Base-by-base conservation (phyloP, 2,113 vertebrate species). In the Opisthocomus hoazin region DNA sequence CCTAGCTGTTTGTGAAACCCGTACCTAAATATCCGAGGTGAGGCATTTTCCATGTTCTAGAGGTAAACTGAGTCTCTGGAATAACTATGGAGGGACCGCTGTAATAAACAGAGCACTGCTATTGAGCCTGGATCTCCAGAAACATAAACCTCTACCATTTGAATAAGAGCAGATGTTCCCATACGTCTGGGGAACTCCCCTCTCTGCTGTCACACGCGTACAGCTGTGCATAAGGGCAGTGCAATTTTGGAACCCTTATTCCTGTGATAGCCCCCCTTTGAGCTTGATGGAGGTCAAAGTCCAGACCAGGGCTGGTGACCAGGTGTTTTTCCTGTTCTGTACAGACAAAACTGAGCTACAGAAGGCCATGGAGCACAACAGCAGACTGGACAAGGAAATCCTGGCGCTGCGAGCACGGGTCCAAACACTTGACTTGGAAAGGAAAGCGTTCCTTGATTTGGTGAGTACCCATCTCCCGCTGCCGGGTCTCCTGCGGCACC, bases 301-400 rank as follows among this genome's bases (percentile, higher is more conserved):
- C 56, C 43, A 41, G 11, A n/a, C 22, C 3, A 26, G 24, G 29
- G 36, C 4, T 13, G 48, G 13, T 86, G 53, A 64, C 71, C 50
- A 1, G 20, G 10, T 29, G 10, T 36, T 50, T 53, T 87, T 17
- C n/a, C n/a, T 78, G 41, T 22, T 36, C 21, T 56, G 65, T 91
- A 27, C 90, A 99, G 99, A 98, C 94, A 92, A 97, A 78, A 9
- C 94, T 70, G 99, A 98, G 87, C 95, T 99, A 20, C 98, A 97
- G 87, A 97, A 94, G 94, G 98, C 98, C 96, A 99, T 98, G 97
- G 98, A 99, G 89, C 98, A 97, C 76, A 99, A 97, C 91, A 98
- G 97, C 87, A 97, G 93, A 23, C 91, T 99, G 82, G 98, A 99
- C 83, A 97, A 97, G 79, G 99, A 99, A 93, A 99, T 99, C 73